Base-by-base conservation (phyloP, 2,797 vertebrate species). In the Oryzias dopingdopingensis region DNA sequence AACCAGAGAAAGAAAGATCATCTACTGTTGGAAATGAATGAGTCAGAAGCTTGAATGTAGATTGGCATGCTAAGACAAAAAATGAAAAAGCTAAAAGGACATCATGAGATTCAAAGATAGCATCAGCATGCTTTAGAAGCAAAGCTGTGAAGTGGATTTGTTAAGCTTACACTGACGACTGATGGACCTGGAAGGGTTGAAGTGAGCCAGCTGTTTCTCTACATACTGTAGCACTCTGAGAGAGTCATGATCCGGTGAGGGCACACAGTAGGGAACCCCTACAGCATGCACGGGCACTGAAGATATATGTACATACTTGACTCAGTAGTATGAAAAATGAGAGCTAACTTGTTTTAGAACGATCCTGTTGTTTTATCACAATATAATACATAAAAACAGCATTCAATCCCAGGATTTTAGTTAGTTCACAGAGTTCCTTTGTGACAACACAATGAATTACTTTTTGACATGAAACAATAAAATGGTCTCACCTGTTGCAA, bases 181-280 rank as follows among this genome's bases (percentile, higher is more conserved):
- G 90, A 81, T 92, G 84, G 94, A 93, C 69, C 93, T 91, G 57
- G 95, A 83, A 5, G 96, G 96, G 80, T 96, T 95, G 89, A 99
- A 96, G 84, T 97, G 93, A 72, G 95, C 96, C 91, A 99, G 88
- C 77, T 99, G 95, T 68, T 96, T 96, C 90, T 98, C 97, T 0
- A 98, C 95, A 55, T 96, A 96, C 86, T 98, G 96, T 20, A 99
- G 91, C 82, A 98, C 94, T 85, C 96, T 98, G 94, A 98, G 95
- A 80, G 96, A 98, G 80, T 96, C 92, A 83, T 94, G 93, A 62
- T 97, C 95, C 72, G 93, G 88, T 1, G 95, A 62, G 61, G 96
- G 95, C 78, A 96, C 92, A 45, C 93, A 91, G 89, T 95, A 97
- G 26, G 95, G 95, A 63, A 85, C n/a, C 54, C 79, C 82, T 76